Evolutionary conservation across 2,797 vertebrate genomes (phyloP).

Genomic region (Miichthys miiuy): DNA sequence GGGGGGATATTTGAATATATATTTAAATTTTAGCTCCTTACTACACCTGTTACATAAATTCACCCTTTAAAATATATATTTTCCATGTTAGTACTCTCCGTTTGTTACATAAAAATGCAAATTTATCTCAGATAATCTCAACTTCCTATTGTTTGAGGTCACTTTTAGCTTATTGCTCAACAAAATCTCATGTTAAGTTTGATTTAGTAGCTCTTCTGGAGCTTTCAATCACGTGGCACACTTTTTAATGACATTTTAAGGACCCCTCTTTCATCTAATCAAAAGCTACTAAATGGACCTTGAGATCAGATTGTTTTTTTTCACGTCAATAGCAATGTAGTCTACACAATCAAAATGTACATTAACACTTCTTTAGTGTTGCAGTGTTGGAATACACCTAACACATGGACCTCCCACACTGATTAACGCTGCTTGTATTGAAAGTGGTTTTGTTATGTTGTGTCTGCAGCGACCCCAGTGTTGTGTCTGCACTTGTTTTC

Average conservation of each 20-base stretch:
- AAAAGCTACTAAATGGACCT: neutral
- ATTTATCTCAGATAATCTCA: too few relatives aligned
- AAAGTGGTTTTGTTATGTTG: constrained; percentile 42
- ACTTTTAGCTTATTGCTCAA: neutral
- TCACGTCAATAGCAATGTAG: neutral
- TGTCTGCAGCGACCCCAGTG: constrained; percentile 45
- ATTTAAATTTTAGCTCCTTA: too few relatives aligned
- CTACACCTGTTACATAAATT: neutral
- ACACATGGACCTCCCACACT: neutral
- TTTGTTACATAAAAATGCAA: too few relatives aligned
- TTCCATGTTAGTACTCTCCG: neutral
- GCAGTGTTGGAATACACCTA: constrained; percentile 1
- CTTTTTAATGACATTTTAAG: neutral
- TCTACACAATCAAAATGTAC: neutral
- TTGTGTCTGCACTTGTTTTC: constrained; percentile 69
- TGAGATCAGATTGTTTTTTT: neutral
- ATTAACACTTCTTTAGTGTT: neutral
- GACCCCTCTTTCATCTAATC: neutral
- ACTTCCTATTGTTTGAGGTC: neutral
- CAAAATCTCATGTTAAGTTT: neutral
- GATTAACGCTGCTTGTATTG: neutral
- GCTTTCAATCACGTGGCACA: neutral
- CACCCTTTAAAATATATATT: neutral
- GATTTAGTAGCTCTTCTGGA: neutral
- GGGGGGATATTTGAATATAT: too few relatives aligned